Base-by-base conservation (phyloP, 2,888 invertebrate species). In the Corbicula japonica region DNA sequence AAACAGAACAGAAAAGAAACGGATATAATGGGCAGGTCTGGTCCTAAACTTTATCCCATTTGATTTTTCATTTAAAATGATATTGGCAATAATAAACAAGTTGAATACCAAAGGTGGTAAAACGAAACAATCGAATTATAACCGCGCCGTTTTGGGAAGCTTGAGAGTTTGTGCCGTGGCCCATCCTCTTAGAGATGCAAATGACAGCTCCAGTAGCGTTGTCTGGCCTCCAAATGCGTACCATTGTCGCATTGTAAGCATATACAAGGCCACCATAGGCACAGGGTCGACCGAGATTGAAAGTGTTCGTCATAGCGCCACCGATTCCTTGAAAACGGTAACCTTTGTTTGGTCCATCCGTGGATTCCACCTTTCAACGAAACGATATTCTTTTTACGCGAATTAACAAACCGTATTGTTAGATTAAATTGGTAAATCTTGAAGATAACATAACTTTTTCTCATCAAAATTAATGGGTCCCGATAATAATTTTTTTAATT, bases 161-260 rank as follows among this genome's bases (percentile, higher is more conserved):
- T 21, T 73, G 77, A 0, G 69, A 54, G 38, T 77, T 62, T 5
- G 28, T 50, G 8, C 73, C 77, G 26, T 62, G 48, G 32, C 77
- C 77, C 72, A 77, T 73, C 1, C 26, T 26, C 18, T 41, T 26
- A 18, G 63, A 46, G 10, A 77, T 62, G 44, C 77, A 77, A 21
- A 73, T 44, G 4, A 73, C 63, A 10, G 56, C 77, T 10, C 77
- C 77, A 8, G n/a, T 6, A 8, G 12, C 32, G 34, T 62, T 10
- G 23, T 68, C 38, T 3, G 77, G 77, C 12, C 72, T 61, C 77
- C 77, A 77, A 26, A 77, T 35, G 5, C 77, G 54, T 5, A 77
- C 4, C 12, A 34, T 21, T 2, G 46, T 41, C 6, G 10, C 15
- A 23, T 68, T 56, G 34, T 50, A 63, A 5, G 62, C 77, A 46